phyloP scores from a whole-genome alignment of 35 echinoderm and acorn worm species.

The Patiria miniata region DNA sequence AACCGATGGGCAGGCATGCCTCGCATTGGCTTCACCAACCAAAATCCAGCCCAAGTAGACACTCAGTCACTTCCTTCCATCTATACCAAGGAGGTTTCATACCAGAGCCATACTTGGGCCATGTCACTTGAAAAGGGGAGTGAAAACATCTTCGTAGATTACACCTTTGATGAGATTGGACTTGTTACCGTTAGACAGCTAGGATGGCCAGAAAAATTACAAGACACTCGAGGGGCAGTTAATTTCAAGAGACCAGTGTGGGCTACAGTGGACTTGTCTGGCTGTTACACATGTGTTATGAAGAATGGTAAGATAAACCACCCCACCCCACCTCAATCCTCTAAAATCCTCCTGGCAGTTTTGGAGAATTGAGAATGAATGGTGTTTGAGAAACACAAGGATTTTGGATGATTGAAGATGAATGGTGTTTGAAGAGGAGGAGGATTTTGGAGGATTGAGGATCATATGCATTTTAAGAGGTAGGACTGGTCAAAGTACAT shows the following conservation, averaged over 20 bases:
- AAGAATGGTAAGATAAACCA: not conserved
- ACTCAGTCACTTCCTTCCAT: not conserved
- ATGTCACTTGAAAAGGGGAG: not conserved
- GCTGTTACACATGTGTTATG: not conserved
- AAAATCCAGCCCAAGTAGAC: not conserved
- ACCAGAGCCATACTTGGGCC: not conserved
- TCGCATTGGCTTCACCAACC: slow-evolving; percentile 14
- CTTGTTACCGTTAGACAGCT: not conserved
- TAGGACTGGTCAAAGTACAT: too few relatives aligned
- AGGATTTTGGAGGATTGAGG: too few relatives aligned
- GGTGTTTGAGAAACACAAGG: too few relatives aligned
- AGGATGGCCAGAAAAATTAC: not conserved
- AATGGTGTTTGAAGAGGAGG: too few relatives aligned
- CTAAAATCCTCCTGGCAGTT: too few relatives aligned
- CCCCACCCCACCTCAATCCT: too few relatives aligned
- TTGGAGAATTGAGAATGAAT: too few relatives aligned
- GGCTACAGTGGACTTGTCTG: not conserved
- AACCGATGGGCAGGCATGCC: slow-evolving; percentile 1
- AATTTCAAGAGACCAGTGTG: slow-evolving; percentile 8
- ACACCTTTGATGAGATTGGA: not conserved
- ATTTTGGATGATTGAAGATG: too few relatives aligned
- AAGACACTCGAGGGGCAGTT: not conserved
- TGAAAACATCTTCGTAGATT: slow-evolving; percentile 11
- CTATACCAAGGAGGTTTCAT: not conserved
- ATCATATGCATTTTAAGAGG: too few relatives aligned